Evolutionary conservation across 2,113 vertebrate genomes (phyloP).

Genomic region (Eonycteris spelaea): DNA sequence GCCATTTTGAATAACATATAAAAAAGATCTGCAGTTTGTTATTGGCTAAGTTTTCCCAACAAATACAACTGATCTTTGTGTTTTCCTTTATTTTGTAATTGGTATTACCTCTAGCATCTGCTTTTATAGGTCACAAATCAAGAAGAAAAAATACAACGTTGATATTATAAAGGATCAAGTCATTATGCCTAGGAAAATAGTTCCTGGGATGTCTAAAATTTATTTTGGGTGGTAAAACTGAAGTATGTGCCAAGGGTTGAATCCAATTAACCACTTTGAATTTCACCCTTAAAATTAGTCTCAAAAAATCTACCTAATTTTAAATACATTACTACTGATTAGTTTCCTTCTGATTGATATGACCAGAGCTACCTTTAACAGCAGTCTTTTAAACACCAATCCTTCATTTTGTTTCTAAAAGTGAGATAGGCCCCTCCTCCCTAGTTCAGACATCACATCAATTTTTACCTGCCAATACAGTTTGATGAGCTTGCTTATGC

Average conservation of each 20-base stretch:
- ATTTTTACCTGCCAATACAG: constrained; percentile 92
- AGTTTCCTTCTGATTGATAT: constrained; percentile 85
- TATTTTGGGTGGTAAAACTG: constrained; percentile 81
- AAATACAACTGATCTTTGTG: constrained; percentile 34
- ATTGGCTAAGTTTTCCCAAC: neutral
- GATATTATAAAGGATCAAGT: constrained; percentile 58
- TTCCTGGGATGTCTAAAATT: constrained; percentile 74
- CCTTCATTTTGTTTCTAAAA: constrained; percentile 86
- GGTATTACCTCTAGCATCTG: constrained; percentile 54
- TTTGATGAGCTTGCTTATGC: constrained; percentile 89
- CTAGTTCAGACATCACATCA: constrained; percentile 79
- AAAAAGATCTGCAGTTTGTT: neutral
- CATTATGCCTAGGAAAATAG: constrained; percentile 67
- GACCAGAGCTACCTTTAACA: constrained; percentile 82
- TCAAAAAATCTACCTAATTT: constrained; percentile 83
- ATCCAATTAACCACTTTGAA: constrained; percentile 83
- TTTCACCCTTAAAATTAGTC: constrained; percentile 81
- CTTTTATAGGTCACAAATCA: constrained; percentile 35
- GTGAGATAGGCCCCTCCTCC: constrained; percentile 73
- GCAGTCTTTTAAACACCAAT: constrained; percentile 88
- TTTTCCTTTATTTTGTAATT: constrained; percentile 54
- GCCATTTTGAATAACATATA: constrained; percentile 13
- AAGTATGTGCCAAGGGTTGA: constrained; percentile 77
- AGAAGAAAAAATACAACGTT: constrained; percentile 63
- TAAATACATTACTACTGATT: constrained; percentile 73